Evolutionary conservation across 2,888 invertebrate species (phyloP).

Genomic region (Diabrotica balteata): DNA sequence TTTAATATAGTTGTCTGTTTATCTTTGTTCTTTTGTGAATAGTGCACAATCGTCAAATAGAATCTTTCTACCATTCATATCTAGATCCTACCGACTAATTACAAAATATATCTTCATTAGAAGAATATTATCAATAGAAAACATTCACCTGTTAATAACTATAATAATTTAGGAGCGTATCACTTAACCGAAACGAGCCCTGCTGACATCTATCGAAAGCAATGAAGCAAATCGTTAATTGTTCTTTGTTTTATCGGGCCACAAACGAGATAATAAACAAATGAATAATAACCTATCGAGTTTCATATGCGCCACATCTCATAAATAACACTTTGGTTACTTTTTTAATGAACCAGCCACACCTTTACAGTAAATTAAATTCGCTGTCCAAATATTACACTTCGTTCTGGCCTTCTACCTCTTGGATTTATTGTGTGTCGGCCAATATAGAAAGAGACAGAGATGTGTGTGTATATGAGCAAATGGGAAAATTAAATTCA

Average conservation of each 20-base stretch:
- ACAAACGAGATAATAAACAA: slow-evolving; percentile 41
- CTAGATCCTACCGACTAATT: too few species aligned
- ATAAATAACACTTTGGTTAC: slow-evolving; percentile 41
- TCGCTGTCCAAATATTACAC: slow-evolving; percentile 40
- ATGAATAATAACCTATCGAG: slow-evolving; percentile 42
- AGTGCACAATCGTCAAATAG: too few species aligned
- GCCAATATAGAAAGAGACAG: not conserved
- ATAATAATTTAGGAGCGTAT: too few species aligned
- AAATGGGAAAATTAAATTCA: slow-evolving; percentile 4
- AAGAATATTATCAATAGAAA: too few species aligned
- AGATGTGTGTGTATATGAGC: not conserved
- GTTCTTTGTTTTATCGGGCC: slow-evolving; percentile 10
- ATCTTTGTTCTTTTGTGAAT: too few species aligned
- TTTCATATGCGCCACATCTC: slow-evolving; percentile 40
- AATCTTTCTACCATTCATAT: too few species aligned
- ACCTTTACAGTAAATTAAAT: slow-evolving; percentile 42
- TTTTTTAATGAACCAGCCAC: slow-evolving; percentile 43
- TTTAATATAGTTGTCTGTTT: too few species aligned
- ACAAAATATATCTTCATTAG: too few species aligned
- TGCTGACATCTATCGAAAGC: not conserved
- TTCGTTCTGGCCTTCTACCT: slow-evolving; percentile 16
- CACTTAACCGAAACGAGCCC: too few species aligned
- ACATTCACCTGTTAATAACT: too few species aligned
- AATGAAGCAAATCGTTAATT: slow-evolving; percentile 6
- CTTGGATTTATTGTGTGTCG: slow-evolving; percentile 23